Evolutionary conservation across 2,113 vertebrate genomes (phyloP).

Genomic region (Notarius lentiginosus): DNA sequence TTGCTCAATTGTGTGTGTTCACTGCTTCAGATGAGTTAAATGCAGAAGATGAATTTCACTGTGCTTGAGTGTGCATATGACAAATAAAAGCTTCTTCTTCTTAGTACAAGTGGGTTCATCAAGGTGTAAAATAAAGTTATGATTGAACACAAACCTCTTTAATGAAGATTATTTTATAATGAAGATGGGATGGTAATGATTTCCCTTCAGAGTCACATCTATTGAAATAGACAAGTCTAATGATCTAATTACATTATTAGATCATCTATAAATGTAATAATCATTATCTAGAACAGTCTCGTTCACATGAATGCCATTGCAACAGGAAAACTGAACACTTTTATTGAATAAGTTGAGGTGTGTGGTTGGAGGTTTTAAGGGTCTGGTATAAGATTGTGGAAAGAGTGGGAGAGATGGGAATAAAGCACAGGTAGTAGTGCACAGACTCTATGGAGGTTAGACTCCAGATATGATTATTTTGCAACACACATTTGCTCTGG

Average conservation of each 20-base stretch:
- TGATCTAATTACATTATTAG: neutral
- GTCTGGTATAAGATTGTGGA: neutral
- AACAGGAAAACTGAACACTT: neutral
- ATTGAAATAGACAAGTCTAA: neutral
- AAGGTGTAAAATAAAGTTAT: neutral
- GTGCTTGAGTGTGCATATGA: too few relatives aligned
- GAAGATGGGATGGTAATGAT: conserved; percentile 61
- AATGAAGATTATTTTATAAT: conserved; percentile 50
- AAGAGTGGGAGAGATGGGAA: neutral
- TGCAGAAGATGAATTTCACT: too few relatives aligned
- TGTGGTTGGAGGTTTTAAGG: neutral
- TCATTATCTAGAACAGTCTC: neutral
- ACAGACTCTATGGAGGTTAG: neutral
- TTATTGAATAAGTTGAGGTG: neutral
- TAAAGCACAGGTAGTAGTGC: neutral
- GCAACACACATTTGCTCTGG: conserved; percentile 46
- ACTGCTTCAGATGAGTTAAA: too few relatives aligned
- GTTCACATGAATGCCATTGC: neutral
- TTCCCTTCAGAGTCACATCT: conserved; percentile 24
- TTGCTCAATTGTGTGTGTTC: too few relatives aligned
- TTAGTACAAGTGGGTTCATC: neutral
- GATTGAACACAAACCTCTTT: neutral
- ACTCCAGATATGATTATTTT: conserved; percentile 24
- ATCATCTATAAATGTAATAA: too few relatives aligned
- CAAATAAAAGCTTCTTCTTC: too few relatives aligned